These are phyloP conservation scores for Andrena bicolor DNA, from an alignment of 2,888 invertebrate genomes.

Conservation along the genomic window DNA sequence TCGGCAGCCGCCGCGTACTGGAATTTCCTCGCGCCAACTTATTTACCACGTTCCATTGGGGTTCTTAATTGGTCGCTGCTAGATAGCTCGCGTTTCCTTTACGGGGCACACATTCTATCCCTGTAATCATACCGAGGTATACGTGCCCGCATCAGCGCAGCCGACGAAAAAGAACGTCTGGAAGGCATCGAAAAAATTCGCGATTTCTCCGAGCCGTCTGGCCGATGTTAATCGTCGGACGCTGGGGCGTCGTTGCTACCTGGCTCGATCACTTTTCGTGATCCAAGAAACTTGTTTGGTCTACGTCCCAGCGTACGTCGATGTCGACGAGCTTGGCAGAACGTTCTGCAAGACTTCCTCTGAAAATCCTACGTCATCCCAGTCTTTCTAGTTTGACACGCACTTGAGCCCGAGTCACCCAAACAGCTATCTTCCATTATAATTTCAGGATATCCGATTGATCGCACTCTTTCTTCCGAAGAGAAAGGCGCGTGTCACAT, in stretches of 20 bases:
- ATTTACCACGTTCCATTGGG: conserved; percentile 53
- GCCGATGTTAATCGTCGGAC: neutral
- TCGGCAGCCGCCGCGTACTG: conserved; percentile 20
- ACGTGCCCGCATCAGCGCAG: conserved; percentile 33
- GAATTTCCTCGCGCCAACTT: conserved; percentile 64
- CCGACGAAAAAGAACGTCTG: conserved; percentile 14
- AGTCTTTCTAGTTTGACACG: too few relatives aligned
- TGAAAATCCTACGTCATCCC: too few relatives aligned
- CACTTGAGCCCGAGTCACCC: too few relatives aligned
- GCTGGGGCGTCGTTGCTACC: neutral
- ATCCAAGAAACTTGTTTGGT: neutral
- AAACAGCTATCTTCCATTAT: too few relatives aligned
- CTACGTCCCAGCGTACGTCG: neutral
- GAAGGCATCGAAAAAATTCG: conserved; percentile 26
- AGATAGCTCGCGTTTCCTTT: conserved; percentile 55
- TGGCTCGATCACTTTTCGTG: conserved; percentile 1
- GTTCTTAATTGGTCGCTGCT: conserved; percentile 56
- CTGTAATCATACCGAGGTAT: conserved; percentile 47
- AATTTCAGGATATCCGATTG: conserved; percentile 1
- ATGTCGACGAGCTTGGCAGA: neutral
- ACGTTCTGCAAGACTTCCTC: too few relatives aligned
- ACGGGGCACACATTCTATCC: conserved; percentile 47
- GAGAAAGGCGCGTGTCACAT: neutral
- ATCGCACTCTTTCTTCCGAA: neutral
- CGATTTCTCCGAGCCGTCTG: conserved; percentile 21